Percentiles rank a stretch among this genome's conserved stretches.
These are phyloP conservation scores for Deilephila porcellus DNA, from an alignment of 2,888 invertebrate genomes.

Conservation along the genomic window DNA sequence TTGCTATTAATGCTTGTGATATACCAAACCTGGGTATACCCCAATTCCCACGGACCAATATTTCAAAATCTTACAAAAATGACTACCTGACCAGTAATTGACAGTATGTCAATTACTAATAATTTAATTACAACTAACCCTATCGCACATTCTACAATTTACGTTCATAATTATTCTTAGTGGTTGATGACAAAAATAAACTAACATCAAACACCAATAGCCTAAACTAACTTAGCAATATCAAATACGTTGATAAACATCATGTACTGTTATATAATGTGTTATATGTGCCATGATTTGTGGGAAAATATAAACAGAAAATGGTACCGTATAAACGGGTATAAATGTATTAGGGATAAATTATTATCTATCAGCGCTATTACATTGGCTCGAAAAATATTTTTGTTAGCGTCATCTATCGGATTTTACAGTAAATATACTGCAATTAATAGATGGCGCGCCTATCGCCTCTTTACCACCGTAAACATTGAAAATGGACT, in stretches of 20 bases:
- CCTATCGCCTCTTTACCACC: background rate
- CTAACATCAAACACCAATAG: conserved; percentile 4
- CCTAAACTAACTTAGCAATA: conserved; percentile 3
- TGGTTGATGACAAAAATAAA: background rate
- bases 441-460: conserved; percentile 3
- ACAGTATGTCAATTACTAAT: too few species aligned
- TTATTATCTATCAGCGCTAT: background rate
- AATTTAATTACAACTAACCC: too few species aligned
- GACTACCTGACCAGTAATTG: too few species aligned
- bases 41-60: too few species aligned
- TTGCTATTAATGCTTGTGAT: background rate
- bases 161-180: too few species aligned
- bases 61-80: too few species aligned
- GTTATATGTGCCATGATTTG: background rate
- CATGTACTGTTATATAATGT: background rate
- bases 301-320: too few species aligned
- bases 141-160: too few species aligned
- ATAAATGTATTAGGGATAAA: background rate
- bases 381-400: conserved; percentile 8
- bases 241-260: background rate
- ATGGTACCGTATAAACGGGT: background rate
- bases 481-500: background rate
- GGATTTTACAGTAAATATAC: background rate
- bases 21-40: too few species aligned
- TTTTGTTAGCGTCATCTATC: conserved; percentile 9